Base-by-base conservation (phyloP, 53 echinoderm and acorn worm species). In the Henricia sp. region DNA sequence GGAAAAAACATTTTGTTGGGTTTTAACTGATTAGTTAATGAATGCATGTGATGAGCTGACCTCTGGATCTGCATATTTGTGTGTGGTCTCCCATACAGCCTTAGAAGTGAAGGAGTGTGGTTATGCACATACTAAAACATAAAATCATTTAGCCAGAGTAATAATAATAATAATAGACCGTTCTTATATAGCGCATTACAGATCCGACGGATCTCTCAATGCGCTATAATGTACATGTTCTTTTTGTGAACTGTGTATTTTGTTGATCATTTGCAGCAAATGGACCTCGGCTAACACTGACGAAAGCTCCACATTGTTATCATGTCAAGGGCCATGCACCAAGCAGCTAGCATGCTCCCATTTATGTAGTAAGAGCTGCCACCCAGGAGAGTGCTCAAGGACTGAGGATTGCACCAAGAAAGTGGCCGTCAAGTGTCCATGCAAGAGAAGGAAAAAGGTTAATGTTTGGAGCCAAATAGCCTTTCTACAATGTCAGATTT, bases 271-370 rank as follows among this genome's bases (percentile, higher is more conserved):
- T 16, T 72, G 16, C 74, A 97, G 99, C 78, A 52, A 88, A 41
- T 94, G 94, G 99, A 85, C 94, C 48, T 70, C 57, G 32, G 73
- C 85, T 26, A 82, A 25, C 3, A 46, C 71, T 1, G 44, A 37
- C 19, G 92, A 87, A 40, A 85, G 70, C 41, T 77, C 90, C 55
- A 20, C 77, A 34, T 35, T 92, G 48, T 52, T 66, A 37, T 92
- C 92, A 3, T 99, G 99, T 66, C 78, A 92, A 42, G 92, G 92
- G 16, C 92, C 94, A n/a, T 99, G 99, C 50, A 88, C 92, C n/a
- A 83, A 86, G 30, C 75, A 59, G 16, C 74, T 99, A 20, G 6
- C 85, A 0, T 99, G 99, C 72, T 84, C 70, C 30, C 99, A 99
- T 68, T 83, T 86, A 0, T 99, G 99, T 40, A 89, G 89, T 66